Evolutionary conservation across 2,113 vertebrate genomes (phyloP), one percentile per base, ranked within the genome.

Genomic region (Maccullochella peelii): DNA sequence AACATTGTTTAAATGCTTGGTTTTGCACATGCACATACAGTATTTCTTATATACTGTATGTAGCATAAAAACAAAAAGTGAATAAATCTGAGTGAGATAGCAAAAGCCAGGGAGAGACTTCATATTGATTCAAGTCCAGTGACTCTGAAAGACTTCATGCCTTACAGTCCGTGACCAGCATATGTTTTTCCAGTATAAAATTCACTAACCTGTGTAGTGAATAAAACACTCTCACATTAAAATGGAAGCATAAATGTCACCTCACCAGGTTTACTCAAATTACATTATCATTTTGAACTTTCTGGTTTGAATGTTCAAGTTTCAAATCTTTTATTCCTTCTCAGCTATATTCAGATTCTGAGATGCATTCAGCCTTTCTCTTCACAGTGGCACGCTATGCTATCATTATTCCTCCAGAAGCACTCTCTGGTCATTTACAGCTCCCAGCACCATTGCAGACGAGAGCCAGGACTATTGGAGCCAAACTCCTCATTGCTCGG

Each of bases 341-440:
- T 21, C 7, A 1, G 58, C 49, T 72, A 62, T 33, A 71, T 79
- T 86, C 58, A 82, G 21, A 57, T 30, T 52, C 59, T 79, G 23
- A 25, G 61, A 80, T 67, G 67, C 66, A 70, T 85, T 67, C 82
- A 70, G 59, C 57, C 40, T 61, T 23, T 62, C 73, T 61, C 71
- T 61, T 86, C 73, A 25, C 63, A 47, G 68, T 16, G 30, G 50
- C 77, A 49, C 73, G 40, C 58, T 44, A 52, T 55, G 84, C 73
- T 73, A 57, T 85, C 86, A 84, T 89, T 73, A 75, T 79, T 76
- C 36, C 38, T 2, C 40, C 69, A 79, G 67, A 70, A 84, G 82
- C 84, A 38, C 88, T 83, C 63, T 85, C 27, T 23, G 82, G 67
- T 63, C 79, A 84, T 79, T 87, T 82, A 66, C 44, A 70, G 84